Percentiles rank a stretch among this genome's conserved stretches.
Conservation (phyloP, 2,113 vertebrate genomes). For the Scomber colias region DNA sequence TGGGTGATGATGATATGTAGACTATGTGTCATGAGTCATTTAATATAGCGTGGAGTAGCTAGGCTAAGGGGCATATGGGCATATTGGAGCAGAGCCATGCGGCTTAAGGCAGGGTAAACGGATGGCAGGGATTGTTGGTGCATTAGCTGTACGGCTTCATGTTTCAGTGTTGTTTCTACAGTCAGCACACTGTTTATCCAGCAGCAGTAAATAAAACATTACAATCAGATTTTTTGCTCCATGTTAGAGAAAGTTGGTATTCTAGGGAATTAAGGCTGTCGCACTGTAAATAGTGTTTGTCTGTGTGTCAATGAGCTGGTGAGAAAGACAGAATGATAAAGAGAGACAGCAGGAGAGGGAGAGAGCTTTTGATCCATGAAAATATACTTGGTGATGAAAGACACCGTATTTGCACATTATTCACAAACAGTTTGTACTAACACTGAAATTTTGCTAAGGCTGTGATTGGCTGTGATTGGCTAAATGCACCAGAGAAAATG, state of each 20-base stretch:
- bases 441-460: slow-evolving; percentile 57
- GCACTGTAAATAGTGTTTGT: slow-evolving; percentile 49
- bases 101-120: slow-evolving; percentile 69
- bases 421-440: slow-evolving; percentile 62
- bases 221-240: slow-evolving; percentile 31
- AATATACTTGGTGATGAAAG: slow-evolving; percentile 57
- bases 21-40: slow-evolving; percentile 66
- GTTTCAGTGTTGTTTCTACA: slow-evolving; percentile 50
- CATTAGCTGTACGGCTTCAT: slow-evolving; percentile 54
- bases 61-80: slow-evolving; percentile 74
- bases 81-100: slow-evolving; percentile 67
- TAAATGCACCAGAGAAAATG: slow-evolving; percentile 63
- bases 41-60: slow-evolving; percentile 52
- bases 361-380: slow-evolving; percentile 31
- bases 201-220: slow-evolving; percentile 59
- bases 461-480: slow-evolving; percentile 64
- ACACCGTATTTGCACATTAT: slow-evolving; percentile 48
- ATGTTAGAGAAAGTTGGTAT: slow-evolving; percentile 44
- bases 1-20: slow-evolving; percentile 47
- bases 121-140: slow-evolving; percentile 68
- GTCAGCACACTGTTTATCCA: slow-evolving; percentile 60
- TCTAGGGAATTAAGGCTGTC: slow-evolving; percentile 38
- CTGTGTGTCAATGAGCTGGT: slow-evolving; percentile 36
- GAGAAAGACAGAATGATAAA: slow-evolving; percentile 24
- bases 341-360: slow-evolving; percentile 38